Evolutionary conservation across 1,140 invertebrate genomes (phyloP).

Genomic region (Plodia interpunctella): DNA sequence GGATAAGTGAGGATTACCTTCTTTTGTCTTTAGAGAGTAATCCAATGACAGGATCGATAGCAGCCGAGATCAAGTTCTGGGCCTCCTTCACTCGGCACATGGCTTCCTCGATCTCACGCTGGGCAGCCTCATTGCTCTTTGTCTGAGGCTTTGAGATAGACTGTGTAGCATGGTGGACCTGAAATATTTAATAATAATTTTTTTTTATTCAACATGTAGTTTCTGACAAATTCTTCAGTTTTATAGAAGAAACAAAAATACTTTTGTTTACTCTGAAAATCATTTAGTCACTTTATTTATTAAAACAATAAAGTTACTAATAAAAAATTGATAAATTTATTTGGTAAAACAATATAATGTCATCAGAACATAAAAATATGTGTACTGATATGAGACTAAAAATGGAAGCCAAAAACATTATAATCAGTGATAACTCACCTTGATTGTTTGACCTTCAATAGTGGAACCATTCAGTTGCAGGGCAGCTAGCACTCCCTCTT

Average conservation of each 20-base stretch:
- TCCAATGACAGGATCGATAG: constrained; percentile 93
- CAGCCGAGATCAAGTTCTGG: constrained; percentile 93
- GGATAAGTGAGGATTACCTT: no score
- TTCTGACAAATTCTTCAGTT: no score
- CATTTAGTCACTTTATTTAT: no score
- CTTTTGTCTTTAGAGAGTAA: constrained; percentile 90
- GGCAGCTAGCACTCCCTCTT: constrained; percentile 91
- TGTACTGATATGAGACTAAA: no score
- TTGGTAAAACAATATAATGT: no score
- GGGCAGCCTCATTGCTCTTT: constrained; percentile 95
- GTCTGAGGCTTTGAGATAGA: constrained; percentile 95
- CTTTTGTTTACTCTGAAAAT: no score
- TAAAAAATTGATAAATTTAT: no score
- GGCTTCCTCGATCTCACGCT: constrained; percentile 96
- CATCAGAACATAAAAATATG: no score
- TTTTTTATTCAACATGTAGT: no score
- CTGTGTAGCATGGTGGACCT: constrained; percentile 93
- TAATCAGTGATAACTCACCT: constrained; percentile 46
- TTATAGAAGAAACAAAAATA: no score
- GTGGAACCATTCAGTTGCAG: constrained; percentile 90
- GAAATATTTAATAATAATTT: constrained; percentile 51
- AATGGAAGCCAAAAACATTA: no score
- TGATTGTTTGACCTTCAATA: constrained; percentile 80
- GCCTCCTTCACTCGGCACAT: constrained; percentile 98
- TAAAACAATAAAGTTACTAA: no score